phyloP scores from a whole-genome alignment of 1,140 invertebrate genomes.

The Lordiphosa mommai region DNA sequence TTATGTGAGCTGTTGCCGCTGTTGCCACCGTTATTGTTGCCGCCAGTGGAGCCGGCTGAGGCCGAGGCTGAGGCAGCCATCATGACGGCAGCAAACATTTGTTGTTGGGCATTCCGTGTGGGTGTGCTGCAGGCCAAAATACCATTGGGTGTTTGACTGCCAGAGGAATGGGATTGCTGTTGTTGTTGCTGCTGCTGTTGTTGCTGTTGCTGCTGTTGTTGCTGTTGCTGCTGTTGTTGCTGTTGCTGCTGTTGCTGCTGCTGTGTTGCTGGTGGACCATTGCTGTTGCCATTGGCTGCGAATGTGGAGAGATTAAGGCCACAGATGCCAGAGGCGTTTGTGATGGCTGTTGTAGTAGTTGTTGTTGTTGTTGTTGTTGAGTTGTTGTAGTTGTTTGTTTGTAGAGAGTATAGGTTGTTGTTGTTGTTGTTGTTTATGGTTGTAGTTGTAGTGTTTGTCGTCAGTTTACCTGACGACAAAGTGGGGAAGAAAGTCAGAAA shows the following conservation, averaged over 20 bases:
- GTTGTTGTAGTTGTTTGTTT: conserved; percentile 52
- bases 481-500: conserved; percentile 78
- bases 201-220: conserved; percentile 27
- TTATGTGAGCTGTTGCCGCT: conserved; percentile 28
- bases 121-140: conserved; percentile 52
- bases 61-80: not conserved
- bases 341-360: conserved; percentile 53
- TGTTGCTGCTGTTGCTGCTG: conserved; percentile 15
- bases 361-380: conserved; percentile 20
- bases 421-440: conserved; percentile 50
- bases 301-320: conserved; percentile 76
- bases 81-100: conserved; percentile 71
- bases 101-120: conserved; percentile 54
- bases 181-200: conserved; percentile 39
- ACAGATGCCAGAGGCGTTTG: conserved; percentile 73
- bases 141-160: conserved; percentile 37
- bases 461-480: conserved; percentile 80
- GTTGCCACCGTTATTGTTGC: conserved; percentile 30
- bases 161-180: too few species aligned
- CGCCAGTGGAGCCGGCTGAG: conserved; percentile 40
- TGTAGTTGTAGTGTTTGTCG: conserved; percentile 76
- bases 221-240: conserved; percentile 20
- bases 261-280: conserved; percentile 4
- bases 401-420: conserved; percentile 46
- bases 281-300: conserved; percentile 59